These are phyloP conservation scores for Polydrusus tereticollis DNA, from an alignment of 2,888 invertebrate genomes.

Conservation along the genomic window DNA sequence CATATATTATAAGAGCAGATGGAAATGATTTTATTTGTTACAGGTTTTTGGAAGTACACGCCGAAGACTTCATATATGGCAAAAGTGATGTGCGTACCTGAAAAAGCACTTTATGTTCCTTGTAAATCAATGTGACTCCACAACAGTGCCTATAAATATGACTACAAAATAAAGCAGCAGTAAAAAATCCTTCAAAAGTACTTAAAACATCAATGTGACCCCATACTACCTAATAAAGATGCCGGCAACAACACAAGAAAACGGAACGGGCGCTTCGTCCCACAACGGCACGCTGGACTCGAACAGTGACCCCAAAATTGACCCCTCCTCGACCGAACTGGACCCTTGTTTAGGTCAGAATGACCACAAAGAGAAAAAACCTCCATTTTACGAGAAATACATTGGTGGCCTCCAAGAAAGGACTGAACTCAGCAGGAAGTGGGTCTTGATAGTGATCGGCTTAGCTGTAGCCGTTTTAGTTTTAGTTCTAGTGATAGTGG, in stretches of 20 bases:
- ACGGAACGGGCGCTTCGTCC: not conserved
- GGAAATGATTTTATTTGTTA: no score
- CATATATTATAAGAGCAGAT: no score
- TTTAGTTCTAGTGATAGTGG: slow-evolving; percentile 66
- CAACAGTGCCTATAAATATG: not conserved
- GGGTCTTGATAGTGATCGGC: slow-evolving; percentile 56
- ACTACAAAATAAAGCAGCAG: not conserved
- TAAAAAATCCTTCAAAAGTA: not conserved
- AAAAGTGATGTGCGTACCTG: no score
- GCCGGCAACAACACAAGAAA: not conserved
- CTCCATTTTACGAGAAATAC: slow-evolving; percentile 51
- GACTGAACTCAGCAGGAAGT: slow-evolving; percentile 59
- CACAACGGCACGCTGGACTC: slow-evolving; percentile 19
- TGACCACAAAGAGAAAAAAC: slow-evolving; percentile 25
- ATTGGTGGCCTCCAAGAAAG: slow-evolving; percentile 56
- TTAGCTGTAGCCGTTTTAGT: slow-evolving; percentile 62
- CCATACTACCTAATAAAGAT: not conserved
- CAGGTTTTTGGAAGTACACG: no score
- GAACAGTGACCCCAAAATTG: slow-evolving; percentile 3
- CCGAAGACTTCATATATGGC: no score
- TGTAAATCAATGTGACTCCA: no score
- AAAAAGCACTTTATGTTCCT: no score
- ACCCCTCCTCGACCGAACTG: slow-evolving; percentile 54
- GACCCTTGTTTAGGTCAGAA: slow-evolving; percentile 60
- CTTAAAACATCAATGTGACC: not conserved